Conservation (phyloP, 2,888 invertebrate genomes). For the Tubiluchus corallicola region DNA sequence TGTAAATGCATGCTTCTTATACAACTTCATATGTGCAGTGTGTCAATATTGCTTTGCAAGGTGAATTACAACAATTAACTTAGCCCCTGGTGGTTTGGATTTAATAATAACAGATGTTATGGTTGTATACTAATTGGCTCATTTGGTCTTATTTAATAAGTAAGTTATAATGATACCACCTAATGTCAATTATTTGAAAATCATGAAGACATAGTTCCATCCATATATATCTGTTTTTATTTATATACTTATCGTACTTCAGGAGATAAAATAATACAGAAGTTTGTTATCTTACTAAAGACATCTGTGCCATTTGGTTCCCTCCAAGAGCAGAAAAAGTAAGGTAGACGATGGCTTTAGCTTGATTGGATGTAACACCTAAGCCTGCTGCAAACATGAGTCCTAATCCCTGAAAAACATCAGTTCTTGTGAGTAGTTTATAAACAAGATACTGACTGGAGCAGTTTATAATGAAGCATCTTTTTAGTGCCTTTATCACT, state of each 20-base stretch:
- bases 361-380: constrained; percentile 12
- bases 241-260: too few species aligned
- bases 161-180: too few species aligned
- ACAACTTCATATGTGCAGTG: background rate
- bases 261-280: constrained; percentile 9
- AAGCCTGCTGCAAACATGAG: constrained; percentile 32
- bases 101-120: too few species aligned
- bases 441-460: background rate
- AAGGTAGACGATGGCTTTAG: constrained; percentile 60
- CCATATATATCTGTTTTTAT: too few species aligned
- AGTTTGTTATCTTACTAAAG: constrained; percentile 35
- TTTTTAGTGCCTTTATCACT: too few species aligned
- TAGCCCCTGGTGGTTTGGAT: too few species aligned
- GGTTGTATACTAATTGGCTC: too few species aligned
- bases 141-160: too few species aligned
- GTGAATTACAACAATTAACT: constrained; percentile 10
- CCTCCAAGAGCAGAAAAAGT: constrained; percentile 77
- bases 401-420: constrained; percentile 26
- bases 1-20: too few species aligned
- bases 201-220: too few species aligned
- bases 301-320: constrained; percentile 86
- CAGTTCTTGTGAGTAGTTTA: background rate
- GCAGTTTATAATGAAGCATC: too few species aligned
- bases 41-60: constrained; percentile 9
- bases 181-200: too few species aligned